Base-by-base conservation (phyloP, 1,140 invertebrate species). In the Pseudomyrmex gracilis region DNA sequence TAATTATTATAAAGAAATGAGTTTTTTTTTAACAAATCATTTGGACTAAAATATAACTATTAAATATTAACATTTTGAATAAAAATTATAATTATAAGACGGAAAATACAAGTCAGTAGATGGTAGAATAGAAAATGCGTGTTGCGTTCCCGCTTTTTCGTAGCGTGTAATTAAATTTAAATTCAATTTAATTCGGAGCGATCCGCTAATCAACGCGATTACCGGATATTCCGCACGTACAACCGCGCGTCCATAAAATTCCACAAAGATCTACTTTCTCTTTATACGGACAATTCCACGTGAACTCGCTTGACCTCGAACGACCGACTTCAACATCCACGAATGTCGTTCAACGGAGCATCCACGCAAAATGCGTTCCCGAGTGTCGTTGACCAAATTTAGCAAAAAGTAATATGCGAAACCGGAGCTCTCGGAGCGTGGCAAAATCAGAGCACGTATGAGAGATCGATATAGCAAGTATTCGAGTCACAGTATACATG, bases 261-360 rank as follows among this genome's bases (percentile, higher is more conserved):
- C 73, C 73, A 24, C 78, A 22, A 85, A 86, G 87, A 88, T 89
- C 87, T 89, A 89, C 86, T 89, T 89, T 88, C 87, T 89, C 87
- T 84, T 73, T 86, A 89, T 88, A 89, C 78, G 87, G 87, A 86
- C 87, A 89, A 89, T 89, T 86, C 85, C 73, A 70, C 78, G 84
- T 91, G 90, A 91, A 91, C 90, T 90, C 88, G 80, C 34, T 70
- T 90, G 90, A 91, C 91, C 90, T 91, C 88, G 84, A 87, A 87
- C 91, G 89, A 86, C 91, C 89, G 89, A 91, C 90, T 91, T 91
- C 88, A 86, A 91, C 85, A 76, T 91, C 89, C 91, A 89, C 91
- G 90, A 91, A 91, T 91, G 90, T 91, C 91, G 90, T 87, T 84
- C 83, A 87, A 89, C 73, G 86, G 67, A 71, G 63, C 9, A 66